Evolutionary conservation across 2,113 vertebrate species (phyloP).

Genomic region (Gallinago jamesoni): DNA sequence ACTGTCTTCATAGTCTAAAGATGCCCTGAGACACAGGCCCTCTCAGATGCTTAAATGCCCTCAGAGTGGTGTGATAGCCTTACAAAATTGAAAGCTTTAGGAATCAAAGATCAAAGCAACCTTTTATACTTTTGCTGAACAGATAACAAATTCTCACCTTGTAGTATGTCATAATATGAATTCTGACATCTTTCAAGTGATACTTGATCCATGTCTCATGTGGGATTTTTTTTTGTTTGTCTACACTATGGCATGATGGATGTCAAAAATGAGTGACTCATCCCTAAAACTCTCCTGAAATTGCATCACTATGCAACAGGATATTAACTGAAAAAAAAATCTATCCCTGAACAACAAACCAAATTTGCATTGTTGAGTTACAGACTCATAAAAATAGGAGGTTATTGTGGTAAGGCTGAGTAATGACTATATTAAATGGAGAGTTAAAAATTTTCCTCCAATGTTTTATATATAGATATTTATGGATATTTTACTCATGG

Average conservation of each 20-base stretch:
- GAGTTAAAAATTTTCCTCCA: background rate
- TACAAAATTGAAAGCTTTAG: background rate
- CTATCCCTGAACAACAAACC: background rate
- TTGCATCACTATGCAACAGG: background rate
- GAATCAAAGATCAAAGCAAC: background rate
- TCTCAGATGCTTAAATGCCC: background rate
- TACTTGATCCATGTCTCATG: background rate
- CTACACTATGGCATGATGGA: accelerated
- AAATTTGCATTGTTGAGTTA: background rate
- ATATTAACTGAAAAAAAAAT: background rate
- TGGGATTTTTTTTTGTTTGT: background rate
- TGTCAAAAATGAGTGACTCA: background rate
- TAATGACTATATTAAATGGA: background rate
- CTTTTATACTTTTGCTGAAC: background rate
- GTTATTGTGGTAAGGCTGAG: background rate
- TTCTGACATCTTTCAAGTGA: background rate
- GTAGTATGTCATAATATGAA: background rate
- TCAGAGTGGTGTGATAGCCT: background rate
- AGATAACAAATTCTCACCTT: background rate
- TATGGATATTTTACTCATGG: background rate
- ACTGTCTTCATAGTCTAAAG: background rate
- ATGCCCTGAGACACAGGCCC: background rate
- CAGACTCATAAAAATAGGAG: background rate
- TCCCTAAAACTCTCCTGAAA: background rate
- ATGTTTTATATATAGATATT: background rate